Percentiles rank a stretch among this genome's conserved stretches.
phyloP scores from a whole-genome alignment of 2,888 invertebrate genomes.

The Lochmaea crataegi region DNA sequence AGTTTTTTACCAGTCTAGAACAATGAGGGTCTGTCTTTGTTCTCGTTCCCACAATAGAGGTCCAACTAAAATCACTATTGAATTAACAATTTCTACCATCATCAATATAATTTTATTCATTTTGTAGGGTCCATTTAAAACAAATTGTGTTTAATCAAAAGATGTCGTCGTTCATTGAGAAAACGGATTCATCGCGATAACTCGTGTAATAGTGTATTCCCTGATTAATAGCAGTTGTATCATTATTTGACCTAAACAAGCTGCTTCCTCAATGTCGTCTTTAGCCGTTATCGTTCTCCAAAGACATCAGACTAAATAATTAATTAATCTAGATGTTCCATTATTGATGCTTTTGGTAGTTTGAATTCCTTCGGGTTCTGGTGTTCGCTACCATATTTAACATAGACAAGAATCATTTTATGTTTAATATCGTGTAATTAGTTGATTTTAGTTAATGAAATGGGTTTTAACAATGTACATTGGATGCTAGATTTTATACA shows the following conservation, averaged over 20 bases:
- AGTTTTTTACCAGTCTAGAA: too few species aligned
- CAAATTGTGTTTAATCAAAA: not conserved
- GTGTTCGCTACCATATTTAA: not conserved
- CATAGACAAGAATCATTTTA: not conserved
- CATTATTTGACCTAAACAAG: not conserved
- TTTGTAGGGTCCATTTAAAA: not conserved
- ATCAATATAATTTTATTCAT: not conserved
- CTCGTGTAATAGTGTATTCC: not conserved
- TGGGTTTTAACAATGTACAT: not conserved
- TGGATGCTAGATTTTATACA: too few species aligned
- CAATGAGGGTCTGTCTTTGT: too few species aligned
- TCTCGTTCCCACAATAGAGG: too few species aligned
- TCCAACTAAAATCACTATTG: too few species aligned
- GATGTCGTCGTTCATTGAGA: not conserved
- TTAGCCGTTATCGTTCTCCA: not conserved
- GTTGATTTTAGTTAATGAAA: not conserved
- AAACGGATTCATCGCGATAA: slow-evolving; percentile 9
- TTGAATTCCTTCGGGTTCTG: not conserved
- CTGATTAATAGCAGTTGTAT: slow-evolving; percentile 16
- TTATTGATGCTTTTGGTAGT: not conserved
- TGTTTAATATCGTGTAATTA: not conserved
- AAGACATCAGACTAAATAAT: not conserved
- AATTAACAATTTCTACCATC: not conserved
- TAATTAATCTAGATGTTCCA: not conserved
- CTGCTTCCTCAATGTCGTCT: slow-evolving; percentile 6